Evolutionary conservation across 2,888 invertebrate species (phyloP).

Genomic region (Sphinx pinastri): DNA sequence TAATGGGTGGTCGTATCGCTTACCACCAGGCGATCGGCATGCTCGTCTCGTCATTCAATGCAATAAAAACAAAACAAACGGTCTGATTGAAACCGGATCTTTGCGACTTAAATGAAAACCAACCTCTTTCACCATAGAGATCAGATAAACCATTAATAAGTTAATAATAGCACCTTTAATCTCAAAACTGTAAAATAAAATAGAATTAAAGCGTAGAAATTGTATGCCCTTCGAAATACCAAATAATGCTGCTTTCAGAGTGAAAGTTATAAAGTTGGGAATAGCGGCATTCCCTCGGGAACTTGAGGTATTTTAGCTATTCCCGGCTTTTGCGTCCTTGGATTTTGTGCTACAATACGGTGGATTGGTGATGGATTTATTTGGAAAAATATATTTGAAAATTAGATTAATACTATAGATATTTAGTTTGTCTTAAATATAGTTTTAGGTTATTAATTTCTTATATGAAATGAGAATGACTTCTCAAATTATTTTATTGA

Average conservation of each 20-base stretch:
- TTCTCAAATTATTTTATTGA: too few relatives aligned
- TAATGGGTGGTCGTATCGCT: too few relatives aligned
- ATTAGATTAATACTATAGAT: too few relatives aligned
- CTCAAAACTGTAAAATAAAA: background rate
- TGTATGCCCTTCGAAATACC: constrained; percentile 1
- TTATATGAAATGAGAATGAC: too few relatives aligned
- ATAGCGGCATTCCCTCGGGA: constrained; percentile 35
- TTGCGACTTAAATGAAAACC: too few relatives aligned
- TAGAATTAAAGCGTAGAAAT: background rate
- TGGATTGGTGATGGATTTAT: background rate
- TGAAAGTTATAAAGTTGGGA: constrained; percentile 41
- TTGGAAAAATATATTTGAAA: too few relatives aligned
- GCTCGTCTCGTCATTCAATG: too few relatives aligned
- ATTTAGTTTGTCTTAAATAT: too few relatives aligned
- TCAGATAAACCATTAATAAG: background rate
- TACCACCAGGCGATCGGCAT: too few relatives aligned
- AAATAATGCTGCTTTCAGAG: constrained; percentile 24
- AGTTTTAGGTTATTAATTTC: too few relatives aligned
- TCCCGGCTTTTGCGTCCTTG: constrained; percentile 16
- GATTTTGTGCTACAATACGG: background rate
- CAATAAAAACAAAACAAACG: too few relatives aligned
- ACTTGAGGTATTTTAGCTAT: constrained; percentile 37
- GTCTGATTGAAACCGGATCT: too few relatives aligned
- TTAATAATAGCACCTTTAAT: background rate
- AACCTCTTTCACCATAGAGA: background rate